Evolutionary conservation across 2,888 invertebrate genomes (phyloP).

Genomic region (Acrocyrtus sp.): DNA sequence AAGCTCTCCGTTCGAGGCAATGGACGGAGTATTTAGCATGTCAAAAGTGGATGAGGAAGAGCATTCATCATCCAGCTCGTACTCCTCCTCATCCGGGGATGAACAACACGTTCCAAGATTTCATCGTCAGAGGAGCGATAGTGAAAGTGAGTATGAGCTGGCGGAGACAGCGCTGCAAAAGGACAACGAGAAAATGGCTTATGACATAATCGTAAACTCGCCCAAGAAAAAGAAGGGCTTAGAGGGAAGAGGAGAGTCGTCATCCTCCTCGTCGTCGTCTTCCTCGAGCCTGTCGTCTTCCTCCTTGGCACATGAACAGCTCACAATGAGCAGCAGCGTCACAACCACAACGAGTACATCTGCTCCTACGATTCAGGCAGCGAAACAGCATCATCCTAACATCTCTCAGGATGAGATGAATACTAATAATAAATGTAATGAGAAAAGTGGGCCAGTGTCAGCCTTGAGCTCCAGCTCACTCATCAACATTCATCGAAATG

Average conservation of each 20-base stretch:
- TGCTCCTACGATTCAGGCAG: conserved; percentile 21
- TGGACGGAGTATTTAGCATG: conserved; percentile 24
- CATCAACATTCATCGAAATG: conserved; percentile 48
- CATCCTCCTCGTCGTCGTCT: conserved; percentile 2
- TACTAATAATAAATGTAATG: conserved; percentile 45
- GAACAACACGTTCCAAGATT: conserved; percentile 41
- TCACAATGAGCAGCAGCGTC: not conserved
- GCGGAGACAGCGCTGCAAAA: conserved; percentile 56
- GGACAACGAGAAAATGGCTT: conserved; percentile 56
- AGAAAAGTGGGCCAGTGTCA: conserved; percentile 62
- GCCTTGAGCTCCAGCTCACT: conserved; percentile 54
- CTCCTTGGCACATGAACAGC: conserved; percentile 27
- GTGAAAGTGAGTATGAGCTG: conserved; percentile 60
- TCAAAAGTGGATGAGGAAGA: conserved; percentile 27
- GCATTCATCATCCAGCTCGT: conserved; percentile 20
- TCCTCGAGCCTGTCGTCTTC: not conserved
- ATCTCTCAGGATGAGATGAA: conserved; percentile 37
- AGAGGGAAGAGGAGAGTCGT: conserved; percentile 1
- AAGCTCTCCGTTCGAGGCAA: not conserved
- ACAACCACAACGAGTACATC: conserved; percentile 4
- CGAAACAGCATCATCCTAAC: conserved; percentile 46
- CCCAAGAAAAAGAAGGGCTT: conserved; percentile 36
- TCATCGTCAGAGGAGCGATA: conserved; percentile 55
- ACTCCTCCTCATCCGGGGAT: conserved; percentile 38
- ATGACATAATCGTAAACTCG: conserved; percentile 56